A percentile compares a stretch with the other conserved stretches of the same genome.
Conservation (phyloP, 2,797 vertebrate genomes). For the Aldrovandia affinis region DNA sequence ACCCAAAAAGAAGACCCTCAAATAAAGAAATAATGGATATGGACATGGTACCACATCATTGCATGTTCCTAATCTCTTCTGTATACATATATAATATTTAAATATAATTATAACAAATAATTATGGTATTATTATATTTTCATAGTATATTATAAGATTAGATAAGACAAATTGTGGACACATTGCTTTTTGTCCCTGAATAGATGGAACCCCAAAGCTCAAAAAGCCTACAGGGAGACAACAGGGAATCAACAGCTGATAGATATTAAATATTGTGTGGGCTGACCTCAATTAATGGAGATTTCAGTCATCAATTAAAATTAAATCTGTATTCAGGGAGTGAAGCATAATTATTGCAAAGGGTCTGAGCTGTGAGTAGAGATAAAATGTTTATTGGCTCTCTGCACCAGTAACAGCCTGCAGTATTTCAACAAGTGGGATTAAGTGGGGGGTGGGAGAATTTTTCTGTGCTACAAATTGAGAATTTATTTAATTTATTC, state of each 20-base stretch:
- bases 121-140: background rate
- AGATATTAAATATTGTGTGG: background rate
- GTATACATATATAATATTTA: background rate
- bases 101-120: background rate
- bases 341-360: constrained; percentile 5
- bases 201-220: background rate
- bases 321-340: constrained; percentile 5
- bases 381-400: background rate
- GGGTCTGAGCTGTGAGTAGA: background rate
- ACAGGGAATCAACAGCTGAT: background rate
- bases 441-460: background rate
- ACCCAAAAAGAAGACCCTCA: background rate
- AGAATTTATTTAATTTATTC: background rate
- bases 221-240: background rate
- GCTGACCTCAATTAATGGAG: background rate
- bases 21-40: background rate
- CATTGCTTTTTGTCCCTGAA: background rate
- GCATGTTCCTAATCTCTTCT: background rate
- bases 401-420: background rate
- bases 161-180: background rate
- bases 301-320: constrained; percentile 5
- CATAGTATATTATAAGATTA: background rate
- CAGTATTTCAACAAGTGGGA: constrained; percentile 9
- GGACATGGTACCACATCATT: background rate
- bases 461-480: background rate